A percentile compares a stretch with the other conserved stretches of the same genome.
These are phyloP conservation scores for Acrossocheilus wenchowensis DNA, from an alignment of 2,797 vertebrate genomes.

Conservation along the genomic window DNA sequence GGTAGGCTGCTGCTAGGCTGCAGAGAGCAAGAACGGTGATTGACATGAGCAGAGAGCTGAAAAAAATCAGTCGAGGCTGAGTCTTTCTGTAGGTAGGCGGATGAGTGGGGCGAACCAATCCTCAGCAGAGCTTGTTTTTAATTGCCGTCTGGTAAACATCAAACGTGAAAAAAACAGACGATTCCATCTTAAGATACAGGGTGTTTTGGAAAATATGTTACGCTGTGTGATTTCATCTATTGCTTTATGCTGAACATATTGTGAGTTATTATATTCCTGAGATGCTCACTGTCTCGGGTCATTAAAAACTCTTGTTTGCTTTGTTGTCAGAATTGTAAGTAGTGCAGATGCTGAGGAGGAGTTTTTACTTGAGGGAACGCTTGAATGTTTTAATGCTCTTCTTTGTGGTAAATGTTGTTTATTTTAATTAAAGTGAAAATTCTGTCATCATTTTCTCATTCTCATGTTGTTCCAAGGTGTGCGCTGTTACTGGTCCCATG, in stretches of 20 bases:
- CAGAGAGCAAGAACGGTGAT: slow-evolving; percentile 55
- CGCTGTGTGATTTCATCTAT: slow-evolving; percentile 49
- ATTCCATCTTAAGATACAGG: slow-evolving; percentile 57
- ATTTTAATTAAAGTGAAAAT: slow-evolving; percentile 22
- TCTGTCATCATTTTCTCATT: background rate
- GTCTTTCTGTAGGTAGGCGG: slow-evolving; percentile 62
- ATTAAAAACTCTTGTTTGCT: slow-evolving; percentile 48
- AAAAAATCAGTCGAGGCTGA: slow-evolving; percentile 52
- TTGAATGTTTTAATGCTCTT: slow-evolving; percentile 22
- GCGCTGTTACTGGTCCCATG: background rate
- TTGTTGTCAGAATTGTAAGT: slow-evolving; percentile 39
- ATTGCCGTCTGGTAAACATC: slow-evolving; percentile 69
- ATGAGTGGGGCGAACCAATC: slow-evolving; percentile 65
- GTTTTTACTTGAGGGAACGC: slow-evolving; percentile 42
- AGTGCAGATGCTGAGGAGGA: slow-evolving; percentile 27
- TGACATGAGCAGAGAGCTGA: slow-evolving; percentile 60
- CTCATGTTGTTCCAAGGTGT: background rate
- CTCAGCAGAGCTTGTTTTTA: slow-evolving; percentile 64
- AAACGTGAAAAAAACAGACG: slow-evolving; percentile 60
- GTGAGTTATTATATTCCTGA: slow-evolving; percentile 39
- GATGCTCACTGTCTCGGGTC: slow-evolving; percentile 52
- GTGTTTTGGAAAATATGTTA: slow-evolving; percentile 51
- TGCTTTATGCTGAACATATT: slow-evolving; percentile 38
- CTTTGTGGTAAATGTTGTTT: slow-evolving; percentile 32
- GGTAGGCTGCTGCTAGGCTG: slow-evolving; percentile 43